Evolutionary conservation across 2,113 vertebrate genomes (phyloP).

Genomic region (Todiramphus chloris): DNA sequence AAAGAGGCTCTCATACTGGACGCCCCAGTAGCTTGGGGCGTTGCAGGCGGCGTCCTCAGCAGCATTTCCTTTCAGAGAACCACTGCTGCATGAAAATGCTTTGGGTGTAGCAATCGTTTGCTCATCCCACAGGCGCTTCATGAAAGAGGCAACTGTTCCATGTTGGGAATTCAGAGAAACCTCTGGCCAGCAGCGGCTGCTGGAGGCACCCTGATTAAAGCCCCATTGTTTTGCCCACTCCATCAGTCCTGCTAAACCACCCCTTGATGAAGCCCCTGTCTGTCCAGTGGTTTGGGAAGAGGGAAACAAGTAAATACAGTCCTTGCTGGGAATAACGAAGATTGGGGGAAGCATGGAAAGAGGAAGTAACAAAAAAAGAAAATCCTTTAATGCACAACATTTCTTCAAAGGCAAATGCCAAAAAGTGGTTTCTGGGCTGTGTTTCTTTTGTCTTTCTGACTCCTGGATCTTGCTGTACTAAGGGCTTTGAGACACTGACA

Average conservation of each 20-base stretch:
- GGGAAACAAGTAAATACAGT: slow-evolving; percentile 11
- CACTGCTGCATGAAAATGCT: slow-evolving; percentile 27
- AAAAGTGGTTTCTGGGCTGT: background rate
- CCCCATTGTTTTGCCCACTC: slow-evolving; percentile 52
- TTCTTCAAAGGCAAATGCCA: slow-evolving; percentile 26
- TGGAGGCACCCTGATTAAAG: slow-evolving; percentile 48
- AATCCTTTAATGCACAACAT: background rate
- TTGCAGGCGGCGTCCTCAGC: background rate
- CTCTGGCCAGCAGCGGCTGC: slow-evolving; percentile 35
- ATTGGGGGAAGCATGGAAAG: background rate
- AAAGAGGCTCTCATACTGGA: slow-evolving; percentile 43
- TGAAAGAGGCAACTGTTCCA: slow-evolving; percentile 68
- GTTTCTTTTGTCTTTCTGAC: slow-evolving; percentile 24
- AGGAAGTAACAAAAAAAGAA: slow-evolving; percentile 16
- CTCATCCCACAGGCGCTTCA: slow-evolving; percentile 44
- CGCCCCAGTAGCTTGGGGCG: background rate
- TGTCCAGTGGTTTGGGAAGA: slow-evolving; percentile 27
- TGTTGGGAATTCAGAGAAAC: slow-evolving; percentile 44
- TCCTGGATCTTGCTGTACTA: slow-evolving; percentile 47
- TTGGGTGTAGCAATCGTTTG: slow-evolving; percentile 52
- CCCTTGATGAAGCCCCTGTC: slow-evolving; percentile 8
- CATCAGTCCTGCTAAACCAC: background rate
- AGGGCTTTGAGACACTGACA: slow-evolving; percentile 35
- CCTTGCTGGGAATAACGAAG: slow-evolving; percentile 22
- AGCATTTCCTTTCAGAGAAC: background rate